Evolutionary conservation across 2,888 invertebrate genomes (phyloP).

Genomic region (Epicampocera succincta): DNA sequence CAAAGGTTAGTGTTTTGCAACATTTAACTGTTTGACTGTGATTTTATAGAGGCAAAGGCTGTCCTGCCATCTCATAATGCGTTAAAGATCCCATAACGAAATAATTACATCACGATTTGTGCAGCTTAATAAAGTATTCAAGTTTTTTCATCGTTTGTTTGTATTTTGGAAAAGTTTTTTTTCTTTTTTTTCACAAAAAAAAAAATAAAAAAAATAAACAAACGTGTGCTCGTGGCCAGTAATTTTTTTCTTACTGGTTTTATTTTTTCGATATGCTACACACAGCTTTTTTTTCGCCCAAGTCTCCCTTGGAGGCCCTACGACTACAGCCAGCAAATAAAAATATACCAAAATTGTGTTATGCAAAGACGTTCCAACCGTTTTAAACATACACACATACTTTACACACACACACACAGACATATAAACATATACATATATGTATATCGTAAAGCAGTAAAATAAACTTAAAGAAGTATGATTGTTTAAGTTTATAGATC

Average conservation of each 20-base stretch:
- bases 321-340: slow-evolving; percentile 1
- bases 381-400: no score
- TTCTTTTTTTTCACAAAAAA: no score
- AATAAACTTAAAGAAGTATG: slow-evolving; percentile 18
- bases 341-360: slow-evolving; percentile 16
- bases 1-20: neutral
- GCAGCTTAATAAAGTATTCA: slow-evolving; percentile 70
- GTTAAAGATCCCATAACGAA: slow-evolving; percentile 55
- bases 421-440: no score
- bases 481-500: slow-evolving; percentile 48
- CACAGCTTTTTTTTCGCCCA: slow-evolving; percentile 29
- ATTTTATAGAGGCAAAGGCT: neutral
- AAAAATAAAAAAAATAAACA: no score
- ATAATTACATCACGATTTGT: slow-evolving; percentile 71
- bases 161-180: slow-evolving; percentile 44
- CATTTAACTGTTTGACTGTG: neutral
- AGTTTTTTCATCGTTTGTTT: slow-evolving; percentile 45
- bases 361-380: slow-evolving; percentile 24
- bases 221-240: slow-evolving; percentile 69
- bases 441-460: slow-evolving; percentile 10
- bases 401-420: no score
- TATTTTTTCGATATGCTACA: slow-evolving; percentile 48
- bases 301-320: slow-evolving; percentile 68
- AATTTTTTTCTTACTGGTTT: no score
- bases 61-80: slow-evolving; percentile 21